phyloP scores from a whole-genome alignment of 1,140 invertebrate genomes.

The Delia radicum region DNA sequence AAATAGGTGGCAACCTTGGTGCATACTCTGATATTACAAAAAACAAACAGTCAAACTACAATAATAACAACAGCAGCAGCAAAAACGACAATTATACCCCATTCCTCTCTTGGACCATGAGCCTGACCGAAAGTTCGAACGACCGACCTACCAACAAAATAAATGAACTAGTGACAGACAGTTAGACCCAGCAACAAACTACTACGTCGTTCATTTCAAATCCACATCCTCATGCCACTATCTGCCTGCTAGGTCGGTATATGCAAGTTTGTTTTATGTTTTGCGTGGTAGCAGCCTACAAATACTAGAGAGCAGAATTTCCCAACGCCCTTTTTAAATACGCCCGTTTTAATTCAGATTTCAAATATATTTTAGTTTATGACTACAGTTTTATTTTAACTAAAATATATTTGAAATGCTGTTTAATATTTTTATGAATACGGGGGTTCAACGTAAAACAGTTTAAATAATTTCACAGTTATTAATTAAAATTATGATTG shows the following conservation, averaged over 20 bases:
- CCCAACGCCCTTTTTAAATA: no score
- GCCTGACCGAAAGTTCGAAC: neutral
- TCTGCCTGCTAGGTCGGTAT: neutral
- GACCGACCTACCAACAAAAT: neutral
- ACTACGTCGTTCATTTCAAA: neutral
- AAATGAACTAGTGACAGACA: neutral
- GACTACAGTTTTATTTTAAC: no score
- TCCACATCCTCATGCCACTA: neutral
- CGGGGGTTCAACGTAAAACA: no score
- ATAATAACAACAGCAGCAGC: neutral
- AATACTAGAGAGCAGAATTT: neutral
- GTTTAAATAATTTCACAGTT: no score
- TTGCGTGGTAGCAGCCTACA: constrained; percentile 19
- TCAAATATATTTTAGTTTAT: no score
- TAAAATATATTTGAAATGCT: no score
- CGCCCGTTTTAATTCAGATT: no score
- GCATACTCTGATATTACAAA: neutral
- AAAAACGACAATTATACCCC: neutral
- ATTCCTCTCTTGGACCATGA: no score
- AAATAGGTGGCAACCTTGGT: no score
- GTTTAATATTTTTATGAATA: no score
- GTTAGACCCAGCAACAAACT: neutral
- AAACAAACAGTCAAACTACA: neutral
- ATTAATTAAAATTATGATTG: no score
- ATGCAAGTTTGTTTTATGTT: no score